Evolutionary conservation across 2,113 vertebrate species (phyloP), one percentile per base, ranked within the genome.

Genomic region (Sorex fumeus): DNA sequence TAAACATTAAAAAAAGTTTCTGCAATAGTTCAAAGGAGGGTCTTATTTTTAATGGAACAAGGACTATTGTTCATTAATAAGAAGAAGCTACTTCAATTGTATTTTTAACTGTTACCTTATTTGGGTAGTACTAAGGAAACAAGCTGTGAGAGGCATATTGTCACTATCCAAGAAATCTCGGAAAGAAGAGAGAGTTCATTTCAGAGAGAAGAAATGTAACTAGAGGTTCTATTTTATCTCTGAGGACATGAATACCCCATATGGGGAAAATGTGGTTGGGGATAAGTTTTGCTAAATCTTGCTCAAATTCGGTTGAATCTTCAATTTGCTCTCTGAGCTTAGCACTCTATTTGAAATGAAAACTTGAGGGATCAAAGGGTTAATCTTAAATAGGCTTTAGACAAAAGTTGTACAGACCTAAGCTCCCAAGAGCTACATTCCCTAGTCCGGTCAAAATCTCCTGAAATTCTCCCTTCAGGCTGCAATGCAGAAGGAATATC

Each of bases 1-100:
- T 64, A 95, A 91, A 93, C 87, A 95, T 76, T 32, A 91, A 60
- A 93, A 91, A 94, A 57, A 43, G 34, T 86, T 93, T 96, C 87
- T 80, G 78, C 45, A 47, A 36, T 74, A 75, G 50, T 81, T 93
- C 76, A 85, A 57, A 36, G 84, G 19, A 72, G 70, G 43, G 60
- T 84, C 78, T 79, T 82, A 84, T 83, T 94, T 97, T 92, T 82
- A 79, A 92, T 32, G 19, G 86, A 91, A 91, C 40, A 76, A 91
- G n/a, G 36, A 79, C 66, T 84, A 93, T 82, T 93, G 91, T 91
- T 93, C 60, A 81, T 32, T 91, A 84, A 82, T 85, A 72, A 82
- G 78, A 92, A 94, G 84, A 89, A 89, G 72, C 1, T 91, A 82
- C 74, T 74, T 93, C 34, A 36, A 32, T 78, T 76, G 67, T 87